Evolutionary conservation across 2,888 invertebrate genomes (phyloP).

Genomic region (Metacarcinus magister): DNA sequence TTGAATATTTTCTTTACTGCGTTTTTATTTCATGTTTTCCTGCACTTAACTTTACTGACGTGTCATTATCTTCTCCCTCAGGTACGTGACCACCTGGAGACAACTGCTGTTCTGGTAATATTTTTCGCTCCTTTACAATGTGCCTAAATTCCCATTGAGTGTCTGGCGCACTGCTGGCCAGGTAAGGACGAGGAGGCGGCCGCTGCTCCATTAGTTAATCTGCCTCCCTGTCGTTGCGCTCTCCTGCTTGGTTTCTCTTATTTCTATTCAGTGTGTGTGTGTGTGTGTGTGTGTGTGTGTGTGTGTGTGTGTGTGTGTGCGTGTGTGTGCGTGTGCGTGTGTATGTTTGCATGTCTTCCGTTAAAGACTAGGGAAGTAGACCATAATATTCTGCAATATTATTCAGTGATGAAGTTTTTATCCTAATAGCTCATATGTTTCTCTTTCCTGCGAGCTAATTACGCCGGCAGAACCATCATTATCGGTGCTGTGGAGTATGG

Average conservation of each 20-base stretch:
- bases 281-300: constrained; percentile 26
- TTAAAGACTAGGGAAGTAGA: neutral
- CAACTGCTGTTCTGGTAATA: neutral
- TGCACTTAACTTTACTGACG: neutral
- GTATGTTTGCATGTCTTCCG: neutral
- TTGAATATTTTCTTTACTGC: neutral
- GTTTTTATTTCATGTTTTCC: neutral
- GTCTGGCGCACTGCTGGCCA: neutral
- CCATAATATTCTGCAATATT: neutral
- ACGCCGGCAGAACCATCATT: neutral
- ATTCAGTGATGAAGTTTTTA: constrained; percentile 26
- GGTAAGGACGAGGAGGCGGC: neutral
- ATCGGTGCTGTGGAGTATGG: neutral
- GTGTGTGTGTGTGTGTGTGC: neutral
- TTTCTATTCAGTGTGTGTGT: neutral
- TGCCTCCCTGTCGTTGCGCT: neutral
- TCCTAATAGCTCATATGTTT: neutral
- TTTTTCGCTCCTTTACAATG: neutral
- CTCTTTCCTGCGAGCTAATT: neutral
- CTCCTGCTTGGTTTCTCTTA: neutral
- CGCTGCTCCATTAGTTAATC: neutral
- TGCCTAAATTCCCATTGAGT: neutral
- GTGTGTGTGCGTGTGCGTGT: neutral
- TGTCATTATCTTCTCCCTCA: constrained; percentile 1
- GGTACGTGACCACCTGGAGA: neutral